Conservation (phyloP, 2,888 invertebrate species). For the Ligdia adustata region DNA sequence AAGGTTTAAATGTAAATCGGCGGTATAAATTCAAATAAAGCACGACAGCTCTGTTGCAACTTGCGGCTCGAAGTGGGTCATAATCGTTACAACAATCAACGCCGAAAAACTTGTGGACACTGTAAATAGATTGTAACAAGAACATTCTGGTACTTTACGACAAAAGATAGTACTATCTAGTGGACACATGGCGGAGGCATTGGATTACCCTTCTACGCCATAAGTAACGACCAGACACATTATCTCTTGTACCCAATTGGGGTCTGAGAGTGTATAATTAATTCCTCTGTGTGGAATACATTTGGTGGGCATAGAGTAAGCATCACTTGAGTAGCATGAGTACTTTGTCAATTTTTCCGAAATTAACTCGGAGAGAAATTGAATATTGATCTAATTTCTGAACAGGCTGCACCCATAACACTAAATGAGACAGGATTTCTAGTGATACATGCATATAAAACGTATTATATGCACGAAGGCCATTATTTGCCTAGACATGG, state of each 20-base stretch:
- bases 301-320: conserved; percentile 36
- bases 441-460: conserved; percentile 14
- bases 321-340: conserved; percentile 50
- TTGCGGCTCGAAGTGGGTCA: conserved; percentile 63
- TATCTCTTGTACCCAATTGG: conserved; percentile 74
- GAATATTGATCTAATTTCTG: conserved; percentile 16
- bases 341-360: conserved; percentile 21
- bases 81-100: conserved; percentile 73
- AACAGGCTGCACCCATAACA: conserved; percentile 22
- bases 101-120: conserved; percentile 54
- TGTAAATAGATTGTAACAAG: conserved; percentile 28
- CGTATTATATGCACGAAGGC: conserved; percentile 23
- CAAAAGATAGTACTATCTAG: conserved; percentile 48
- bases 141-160: conserved; percentile 42
- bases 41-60: conserved; percentile 53
- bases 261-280: conserved; percentile 72
- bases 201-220: conserved; percentile 65
- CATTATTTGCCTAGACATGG: conserved; percentile 53
- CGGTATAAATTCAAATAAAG: conserved; percentile 56
- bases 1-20: conserved; percentile 29
- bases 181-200: conserved; percentile 67
- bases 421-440: conserved; percentile 9
- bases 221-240: conserved; percentile 58
- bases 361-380: too few species aligned
- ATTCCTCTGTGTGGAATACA: conserved; percentile 50